phyloP scores from a whole-genome alignment of 2,888 invertebrate genomes.

The Drosophila suboccidentalis region DNA sequence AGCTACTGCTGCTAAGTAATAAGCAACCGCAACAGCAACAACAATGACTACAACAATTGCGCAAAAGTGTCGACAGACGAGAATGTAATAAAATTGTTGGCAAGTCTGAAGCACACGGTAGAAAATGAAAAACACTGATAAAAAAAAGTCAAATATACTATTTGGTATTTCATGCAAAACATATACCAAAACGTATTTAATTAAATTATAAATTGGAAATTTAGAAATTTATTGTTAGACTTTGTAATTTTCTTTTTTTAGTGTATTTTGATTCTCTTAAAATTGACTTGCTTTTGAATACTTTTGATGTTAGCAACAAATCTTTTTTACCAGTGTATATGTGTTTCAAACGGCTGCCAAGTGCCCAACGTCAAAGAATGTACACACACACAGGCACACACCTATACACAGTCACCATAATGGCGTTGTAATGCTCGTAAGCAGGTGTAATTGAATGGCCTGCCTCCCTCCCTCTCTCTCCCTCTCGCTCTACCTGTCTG shows the following conservation, averaged over 20 bases:
- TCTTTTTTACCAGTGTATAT: slow-evolving; percentile 1
- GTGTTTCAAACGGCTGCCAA: slow-evolving; percentile 43
- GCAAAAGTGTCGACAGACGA: slow-evolving; percentile 74
- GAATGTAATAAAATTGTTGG: slow-evolving; percentile 80
- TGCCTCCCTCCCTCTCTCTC: slow-evolving; percentile 16
- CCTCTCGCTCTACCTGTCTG: slow-evolving; percentile 36
- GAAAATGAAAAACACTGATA: slow-evolving; percentile 20
- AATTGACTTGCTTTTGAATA: too few relatives aligned
- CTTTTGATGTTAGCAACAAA: not conserved
- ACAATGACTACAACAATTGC: slow-evolving; percentile 32
- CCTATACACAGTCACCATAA: slow-evolving; percentile 33
- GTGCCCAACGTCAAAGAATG: slow-evolving; percentile 33
- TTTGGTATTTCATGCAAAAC: too few relatives aligned
- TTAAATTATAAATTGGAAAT: too few relatives aligned
- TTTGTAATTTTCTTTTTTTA: too few relatives aligned
- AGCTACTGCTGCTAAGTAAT: slow-evolving; percentile 53
- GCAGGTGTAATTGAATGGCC: slow-evolving; percentile 80
- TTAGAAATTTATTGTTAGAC: too few relatives aligned
- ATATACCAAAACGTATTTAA: too few relatives aligned
- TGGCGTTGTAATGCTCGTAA: slow-evolving; percentile 70
- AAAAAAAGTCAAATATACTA: not conserved
- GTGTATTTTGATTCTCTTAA: too few relatives aligned
- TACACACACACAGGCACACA: slow-evolving; percentile 15
- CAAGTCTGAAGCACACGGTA: slow-evolving; percentile 51
- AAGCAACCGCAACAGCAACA: slow-evolving; percentile 61